Evolutionary conservation across 1,140 invertebrate genomes (phyloP).

Genomic region (Ceratosolen solmsi): DNA sequence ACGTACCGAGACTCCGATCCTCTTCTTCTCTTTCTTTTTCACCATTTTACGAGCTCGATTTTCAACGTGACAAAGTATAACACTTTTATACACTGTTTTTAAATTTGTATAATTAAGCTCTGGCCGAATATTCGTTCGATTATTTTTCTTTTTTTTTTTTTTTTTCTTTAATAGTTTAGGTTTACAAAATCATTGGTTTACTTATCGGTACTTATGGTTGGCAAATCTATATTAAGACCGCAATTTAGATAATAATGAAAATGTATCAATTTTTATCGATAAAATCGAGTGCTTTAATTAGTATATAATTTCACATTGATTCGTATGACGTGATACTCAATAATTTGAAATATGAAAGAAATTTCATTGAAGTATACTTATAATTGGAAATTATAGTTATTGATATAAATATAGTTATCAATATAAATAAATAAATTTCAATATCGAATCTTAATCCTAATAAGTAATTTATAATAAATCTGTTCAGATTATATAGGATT

Average conservation of each 20-base stretch:
- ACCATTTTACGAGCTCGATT: neutral
- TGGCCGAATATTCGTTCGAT: neutral
- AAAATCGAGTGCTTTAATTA: neutral
- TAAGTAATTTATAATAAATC: neutral
- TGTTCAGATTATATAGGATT: no score
- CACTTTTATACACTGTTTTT: neutral
- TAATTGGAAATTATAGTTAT: no score
- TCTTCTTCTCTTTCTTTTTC: neutral
- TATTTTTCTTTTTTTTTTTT: conserved; percentile 7
- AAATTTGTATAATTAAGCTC: neutral
- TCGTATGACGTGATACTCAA: no score
- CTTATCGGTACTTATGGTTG: no score
- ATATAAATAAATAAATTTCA: no score
- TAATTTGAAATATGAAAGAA: no score
- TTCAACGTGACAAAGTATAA: neutral
- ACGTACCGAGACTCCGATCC: neutral
- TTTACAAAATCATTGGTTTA: no score
- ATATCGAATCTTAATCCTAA: neutral
- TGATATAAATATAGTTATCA: no score
- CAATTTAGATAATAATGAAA: neutral
- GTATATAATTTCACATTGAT: no score
- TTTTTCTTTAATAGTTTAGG: neutral
- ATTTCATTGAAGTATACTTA: no score
- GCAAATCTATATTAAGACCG: no score
- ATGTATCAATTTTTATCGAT: no score